Base-by-base conservation (phyloP, 92 coral and sea anemone genomes). In the Pocillopora grandis region DNA sequence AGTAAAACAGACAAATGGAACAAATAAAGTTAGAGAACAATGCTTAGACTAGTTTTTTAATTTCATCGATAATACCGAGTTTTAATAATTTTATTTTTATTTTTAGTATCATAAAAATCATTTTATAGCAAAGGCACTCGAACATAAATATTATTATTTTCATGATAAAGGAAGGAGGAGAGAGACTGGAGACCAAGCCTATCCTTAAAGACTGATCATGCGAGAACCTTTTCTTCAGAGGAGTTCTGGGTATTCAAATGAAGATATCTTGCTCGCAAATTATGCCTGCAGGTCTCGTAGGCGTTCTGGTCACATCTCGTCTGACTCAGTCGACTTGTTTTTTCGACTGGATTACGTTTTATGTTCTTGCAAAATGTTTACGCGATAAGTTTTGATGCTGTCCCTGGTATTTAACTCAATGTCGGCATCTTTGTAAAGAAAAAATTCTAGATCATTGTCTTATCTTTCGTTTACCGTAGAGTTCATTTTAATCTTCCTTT, bases 401-500 rank as follows among this genome's bases (percentile, higher is more conserved):
- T 61, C 17, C 7, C 10, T 17, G 10, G 31, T 27, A 27, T 1
- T 33, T 70, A 48, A 12, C 20, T 15, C 48, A 8, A 20, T 78
- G 62, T 64, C 82, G 72, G 82, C 63, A 37, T 15, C 82, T 52
- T 10, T 14, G 20, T 64, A 64, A 64, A 58, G 27, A 48, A 77
- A 76, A 17, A 66, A 20, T 3, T 27, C 60, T 8, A 13, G 2
- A 31, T 31, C 49, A 20, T 79, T 66, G 19, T 48, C 14, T 79
- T 56, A 13, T 17, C 35, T 78, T 42, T 79, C 37, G 23, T 35
- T 60, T 36, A 19, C 75, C 55, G 35, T 9, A 16, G 56, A 52
- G 18, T 66, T 80, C 56, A 80, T 80, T 66, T 80, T 66, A 9
- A 67, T 62, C 62, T 80, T 66, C 59, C 58, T 33, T 70, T 70